A percentile compares a stretch with the other conserved stretches of the same genome.
Conservation (phyloP, 2,797 vertebrate species). For the Poeciliopsis presidionis region DNA sequence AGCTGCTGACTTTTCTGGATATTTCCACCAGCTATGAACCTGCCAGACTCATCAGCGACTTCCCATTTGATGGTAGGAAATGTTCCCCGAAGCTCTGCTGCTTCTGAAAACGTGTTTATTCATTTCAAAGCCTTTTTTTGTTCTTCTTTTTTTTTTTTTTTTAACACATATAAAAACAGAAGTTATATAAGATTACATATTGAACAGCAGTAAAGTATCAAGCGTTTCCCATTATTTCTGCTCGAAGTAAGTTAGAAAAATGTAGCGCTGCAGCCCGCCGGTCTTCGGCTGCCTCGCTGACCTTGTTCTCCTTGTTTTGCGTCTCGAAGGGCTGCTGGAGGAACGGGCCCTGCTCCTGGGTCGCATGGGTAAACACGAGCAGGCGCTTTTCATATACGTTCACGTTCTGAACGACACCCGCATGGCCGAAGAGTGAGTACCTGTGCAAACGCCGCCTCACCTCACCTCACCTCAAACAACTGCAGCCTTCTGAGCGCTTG, state of each 20-base stretch:
- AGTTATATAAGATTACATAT: neutral
- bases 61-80: conserved; percentile 95
- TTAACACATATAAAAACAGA: too few relatives aligned
- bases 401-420: conserved; percentile 91
- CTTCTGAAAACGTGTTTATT: neutral
- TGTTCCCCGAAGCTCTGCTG: neutral
- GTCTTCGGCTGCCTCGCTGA: conserved; percentile 22
- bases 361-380: conserved; percentile 97
- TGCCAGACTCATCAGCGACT: conserved; percentile 92
- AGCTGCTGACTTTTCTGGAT: conserved; percentile 91
- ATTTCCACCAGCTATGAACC: conserved; percentile 92
- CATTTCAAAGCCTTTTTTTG: neutral
- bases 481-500: neutral
- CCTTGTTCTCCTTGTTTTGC: conserved; percentile 11
- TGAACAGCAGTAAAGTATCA: neutral
- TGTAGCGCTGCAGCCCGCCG: neutral
- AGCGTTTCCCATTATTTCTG: neutral
- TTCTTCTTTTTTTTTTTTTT: too few relatives aligned
- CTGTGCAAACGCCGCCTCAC: neutral
- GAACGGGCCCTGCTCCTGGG: conserved; percentile 95
- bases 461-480: neutral
- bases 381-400: conserved; percentile 98
- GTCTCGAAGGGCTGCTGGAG: conserved; percentile 88
- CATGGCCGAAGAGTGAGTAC: conserved; percentile 94
- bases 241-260: neutral